Conservation (phyloP, 30 jellyfish, hydroid and myxozoan genomes). For the Hydractinia symbiolongicarpus region DNA sequence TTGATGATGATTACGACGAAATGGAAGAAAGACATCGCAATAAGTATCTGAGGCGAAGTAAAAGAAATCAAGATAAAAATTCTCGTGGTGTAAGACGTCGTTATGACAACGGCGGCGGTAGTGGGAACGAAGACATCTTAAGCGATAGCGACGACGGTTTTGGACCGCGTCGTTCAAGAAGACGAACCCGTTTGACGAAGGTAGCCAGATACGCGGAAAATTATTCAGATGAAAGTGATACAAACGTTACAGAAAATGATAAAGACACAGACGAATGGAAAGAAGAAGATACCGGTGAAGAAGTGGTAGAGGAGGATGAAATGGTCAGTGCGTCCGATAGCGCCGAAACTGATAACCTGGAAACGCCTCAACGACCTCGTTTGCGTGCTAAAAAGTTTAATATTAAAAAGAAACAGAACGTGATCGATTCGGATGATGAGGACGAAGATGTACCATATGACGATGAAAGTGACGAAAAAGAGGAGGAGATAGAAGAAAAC, state of each 20-base stretch:
- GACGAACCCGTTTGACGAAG: conserved; percentile 6
- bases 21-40: conserved; percentile 41
- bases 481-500: conserved; percentile 23
- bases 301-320: conserved; percentile 45
- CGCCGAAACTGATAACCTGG: conserved; percentile 19
- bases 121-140: background rate
- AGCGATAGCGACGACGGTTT: conserved; percentile 17
- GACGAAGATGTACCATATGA: conserved; percentile 31
- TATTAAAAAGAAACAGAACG: background rate
- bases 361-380: background rate
- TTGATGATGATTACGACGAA: conserved; percentile 58
- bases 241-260: background rate
- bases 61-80: conserved; percentile 5
- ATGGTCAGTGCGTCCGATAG: conserved; percentile 34
- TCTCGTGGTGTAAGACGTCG: conserved; percentile 10
- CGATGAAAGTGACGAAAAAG: conserved; percentile 24
- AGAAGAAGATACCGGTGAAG: conserved; percentile 45
- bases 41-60: conserved; percentile 17
- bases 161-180: conserved; percentile 16
- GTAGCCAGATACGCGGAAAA: conserved; percentile 11
- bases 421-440: conserved; percentile 57
- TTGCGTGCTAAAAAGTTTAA: no score
- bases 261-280: conserved; percentile 36
- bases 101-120: background rate
- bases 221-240: background rate